Conservation (phyloP, 2,888 invertebrate genomes). For the Melieria omissa region DNA sequence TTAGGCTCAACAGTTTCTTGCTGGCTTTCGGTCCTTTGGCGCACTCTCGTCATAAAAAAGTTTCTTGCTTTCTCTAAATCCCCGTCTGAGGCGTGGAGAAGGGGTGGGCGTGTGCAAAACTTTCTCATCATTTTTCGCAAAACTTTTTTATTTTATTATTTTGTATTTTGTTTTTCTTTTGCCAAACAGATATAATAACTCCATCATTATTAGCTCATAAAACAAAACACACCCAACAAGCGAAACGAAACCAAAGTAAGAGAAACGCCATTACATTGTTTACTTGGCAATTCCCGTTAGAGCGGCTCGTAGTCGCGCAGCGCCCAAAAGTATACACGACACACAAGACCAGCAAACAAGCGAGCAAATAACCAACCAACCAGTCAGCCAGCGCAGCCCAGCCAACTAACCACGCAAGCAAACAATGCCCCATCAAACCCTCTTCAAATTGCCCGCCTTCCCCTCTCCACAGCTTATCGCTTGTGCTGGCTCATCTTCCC, state of each 20-base stretch:
- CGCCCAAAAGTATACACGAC: too few species aligned
- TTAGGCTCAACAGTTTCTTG: conserved; percentile 33
- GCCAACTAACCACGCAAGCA: not conserved
- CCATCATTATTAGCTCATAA: conserved; percentile 60
- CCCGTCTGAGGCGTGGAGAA: too few species aligned
- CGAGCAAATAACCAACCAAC: too few species aligned
- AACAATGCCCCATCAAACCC: conserved; percentile 5
- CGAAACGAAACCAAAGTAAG: not conserved
- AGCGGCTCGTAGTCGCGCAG: too few species aligned
- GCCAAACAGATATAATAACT: conserved; percentile 58
- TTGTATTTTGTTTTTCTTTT: conserved; percentile 8
- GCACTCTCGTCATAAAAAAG: conserved; percentile 22
- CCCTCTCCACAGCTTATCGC: not conserved
- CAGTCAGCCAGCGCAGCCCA: too few species aligned
- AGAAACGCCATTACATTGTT: not conserved
- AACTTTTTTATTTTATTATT: conserved; percentile 39
- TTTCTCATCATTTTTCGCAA: conserved; percentile 37
- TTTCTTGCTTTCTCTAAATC: conserved; percentile 7
- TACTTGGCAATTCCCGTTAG: too few species aligned
- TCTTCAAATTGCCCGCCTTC: not conserved
- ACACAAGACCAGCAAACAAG: too few species aligned
- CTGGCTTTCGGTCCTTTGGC: conserved; percentile 11
- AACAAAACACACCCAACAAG: conserved; percentile 43
- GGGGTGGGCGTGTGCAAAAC: conserved; percentile 8
- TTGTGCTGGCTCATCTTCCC: not conserved